Base-by-base conservation (phyloP, 2,888 invertebrate species). In the Erebia palarica region DNA sequence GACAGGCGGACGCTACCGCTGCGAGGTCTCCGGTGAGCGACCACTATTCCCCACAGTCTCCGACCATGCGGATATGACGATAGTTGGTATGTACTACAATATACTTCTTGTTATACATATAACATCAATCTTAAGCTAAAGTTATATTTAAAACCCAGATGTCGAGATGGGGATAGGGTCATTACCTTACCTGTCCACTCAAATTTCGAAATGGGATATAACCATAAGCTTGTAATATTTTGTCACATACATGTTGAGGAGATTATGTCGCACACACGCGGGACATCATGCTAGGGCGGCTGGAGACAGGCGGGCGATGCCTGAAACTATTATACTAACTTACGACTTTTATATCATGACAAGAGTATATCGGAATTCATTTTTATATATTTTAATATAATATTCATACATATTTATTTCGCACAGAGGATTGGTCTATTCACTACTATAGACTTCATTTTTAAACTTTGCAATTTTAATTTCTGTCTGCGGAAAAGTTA, bases 1-100 rank as follows among this genome's bases (percentile, higher is more conserved):
- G 86, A 96, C 96, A 70, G 95, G 96, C 65, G 96, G 96, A 60
- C 93, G 96, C 73, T 96, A 96, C 89, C 94, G 96, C 76, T 96
- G 96, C 84, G 96, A 96, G 87, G 96, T 96, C 75, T 96, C 96
- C 55, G 96, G 96, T 49, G 96, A 96, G 85, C 94, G 96, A 74
- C 96, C 96, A 47, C 95, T 96, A 73, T 97, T 97, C 88, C 96
- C 95, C 80, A 96, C 96, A 21, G 96, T 96, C 73, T 95, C 95
- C 60, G 95, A 96, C 82, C 96, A 96, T 84, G 94, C 95, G 65
- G 96, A 96, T 83, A 96, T 96, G 96, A 89, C 94, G 78, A 96
- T 96, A 80, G 95, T 96, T 73, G 96, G 96, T 96, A 91, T 94
- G 95, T 73, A 64, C 55, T n/a, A 7, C 7, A 51, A 1, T 51